Evolutionary conservation across 2,113 vertebrate genomes (phyloP), one percentile per base, ranked within the genome.

Genomic region (Bagarius yarrelli): DNA sequence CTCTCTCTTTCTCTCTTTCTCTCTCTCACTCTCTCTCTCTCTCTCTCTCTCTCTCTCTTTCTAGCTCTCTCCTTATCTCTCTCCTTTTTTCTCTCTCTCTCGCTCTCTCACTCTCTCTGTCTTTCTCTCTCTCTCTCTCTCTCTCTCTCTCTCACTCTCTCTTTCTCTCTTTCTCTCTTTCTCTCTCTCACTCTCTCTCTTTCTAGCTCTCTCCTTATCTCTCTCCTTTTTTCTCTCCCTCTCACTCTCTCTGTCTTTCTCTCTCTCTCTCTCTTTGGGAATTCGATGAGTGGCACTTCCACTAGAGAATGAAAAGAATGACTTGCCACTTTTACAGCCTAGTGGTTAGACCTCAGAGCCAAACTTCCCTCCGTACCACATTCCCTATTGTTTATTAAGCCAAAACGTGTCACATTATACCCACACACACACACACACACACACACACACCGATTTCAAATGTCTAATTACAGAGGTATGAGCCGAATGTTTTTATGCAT

Each of bases 231-330:
- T n/a, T n/a, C n/a, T n/a, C n/a, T n/a, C n/a, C n/a, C n/a, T n/a
- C n/a, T n/a, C n/a, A n/a, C n/a, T n/a, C n/a, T n/a, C n/a, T n/a
- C n/a, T n/a, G n/a, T 69, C 36, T 69, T 36, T 69, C 23, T 16
- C 13, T 23, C 23, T 47, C 53, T 40, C 47, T 30, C 67, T 32
- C 21, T 23, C 47, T 16, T 44, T 73, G 69, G 77, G 77, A 70
- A 84, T 82, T 61, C 78, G 83, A 82, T 80, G 83, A 77, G 60
- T 82, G 80, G 44, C 77, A 82, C 81, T 84, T 79, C 44, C 40
- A 64, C 63, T 47, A 71, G 72, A 72, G 50, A 80, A 56, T 40
- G 13, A 84, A 56, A 71, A 70, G 80, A 85, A 85, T 79, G 83
- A 76, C 64, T 40, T 27, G 80, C 64, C 25, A 55, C 83, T 84